These are phyloP conservation scores for Schrankia costaestrigalis DNA, from an alignment of 2,888 invertebrate genomes.

Conservation along the genomic window DNA sequence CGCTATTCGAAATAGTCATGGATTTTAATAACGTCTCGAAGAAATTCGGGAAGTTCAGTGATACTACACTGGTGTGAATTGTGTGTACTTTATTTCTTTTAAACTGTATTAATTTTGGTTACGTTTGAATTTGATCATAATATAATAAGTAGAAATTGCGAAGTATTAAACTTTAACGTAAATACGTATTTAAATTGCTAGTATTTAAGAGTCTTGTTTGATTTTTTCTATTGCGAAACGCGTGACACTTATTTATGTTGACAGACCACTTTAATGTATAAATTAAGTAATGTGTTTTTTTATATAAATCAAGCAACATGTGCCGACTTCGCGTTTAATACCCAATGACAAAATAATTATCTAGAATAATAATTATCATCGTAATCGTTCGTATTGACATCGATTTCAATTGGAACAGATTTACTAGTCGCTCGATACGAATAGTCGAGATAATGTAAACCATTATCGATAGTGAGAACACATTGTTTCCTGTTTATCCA, in stretches of 20 bases:
- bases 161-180: too few species aligned
- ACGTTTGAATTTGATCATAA: too few species aligned
- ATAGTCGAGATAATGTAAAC: conserved; percentile 14
- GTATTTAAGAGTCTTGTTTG: too few species aligned
- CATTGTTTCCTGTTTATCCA: conserved; percentile 6
- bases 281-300: conserved; percentile 11
- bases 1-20: conserved; percentile 20
- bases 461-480: conserved; percentile 5
- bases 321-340: conserved; percentile 13
- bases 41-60: too few species aligned
- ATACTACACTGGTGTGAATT: too few species aligned
- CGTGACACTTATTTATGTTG: conserved; percentile 16
- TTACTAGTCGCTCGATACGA: conserved; percentile 6
- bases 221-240: too few species aligned
- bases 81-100: too few species aligned
- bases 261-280: conserved; percentile 15
- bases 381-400: conserved; percentile 27
- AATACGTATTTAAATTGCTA: too few species aligned
- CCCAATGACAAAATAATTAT: conserved; percentile 16
- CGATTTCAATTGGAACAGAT: conserved; percentile 26
- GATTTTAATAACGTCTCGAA: too few species aligned
- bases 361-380: conserved; percentile 20
- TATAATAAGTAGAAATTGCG: too few species aligned
- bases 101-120: too few species aligned
- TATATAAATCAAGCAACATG: conserved; percentile 14